Base-by-base conservation (phyloP, 2,888 invertebrate species). In the Philhelius pedissequus region DNA sequence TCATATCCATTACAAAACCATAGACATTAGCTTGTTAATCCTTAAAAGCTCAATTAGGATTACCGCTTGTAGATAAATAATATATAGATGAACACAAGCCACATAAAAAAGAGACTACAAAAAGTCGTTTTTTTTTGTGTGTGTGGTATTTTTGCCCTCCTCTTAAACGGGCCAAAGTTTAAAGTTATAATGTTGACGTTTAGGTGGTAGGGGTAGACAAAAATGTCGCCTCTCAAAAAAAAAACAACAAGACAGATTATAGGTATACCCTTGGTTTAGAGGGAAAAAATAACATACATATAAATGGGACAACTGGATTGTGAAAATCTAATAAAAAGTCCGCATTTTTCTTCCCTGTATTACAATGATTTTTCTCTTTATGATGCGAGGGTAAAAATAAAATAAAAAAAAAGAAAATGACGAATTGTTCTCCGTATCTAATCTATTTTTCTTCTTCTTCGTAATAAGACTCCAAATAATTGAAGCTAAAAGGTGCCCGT, bases 251-350 rank as follows among this genome's bases (percentile, higher is more conserved):
- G 13, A 43, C 18, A 40, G 1, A 5, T 27, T 25, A 4, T 7
- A 1, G 5, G 2, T 30, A 25, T 32, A 1, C 11, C 18, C 60
- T 60, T 27, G 15, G 54, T 22, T 22, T 13, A 13, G 27, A 35
- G 6, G n/a, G 4, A 9, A 9, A 15, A 13, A 43, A 56, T 9
- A 25, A 32, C 0, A 74, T 45, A 35, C 43, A 52, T 58, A 66
- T 64, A 77, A 58, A 62, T 77, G 66, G 50, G 73, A 82, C 68
- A 83, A 83, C 69, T 79, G 69, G 74, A 83, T 83, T 78, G 62
- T 79, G 74, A 83, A 83, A 83, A 83, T 83, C 83, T 79, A 83
- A 83, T 83, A 79, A 79, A 83, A 79, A 79, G 68, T 73, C 62
- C 68, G 30, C 60, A 71, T 68, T 73, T 58, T 27, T 7, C n/a